Percentiles rank a stretch among this genome's conserved stretches.
Evolutionary conservation across 2,888 invertebrate genomes (phyloP).

Genomic region (Eurois occulta): DNA sequence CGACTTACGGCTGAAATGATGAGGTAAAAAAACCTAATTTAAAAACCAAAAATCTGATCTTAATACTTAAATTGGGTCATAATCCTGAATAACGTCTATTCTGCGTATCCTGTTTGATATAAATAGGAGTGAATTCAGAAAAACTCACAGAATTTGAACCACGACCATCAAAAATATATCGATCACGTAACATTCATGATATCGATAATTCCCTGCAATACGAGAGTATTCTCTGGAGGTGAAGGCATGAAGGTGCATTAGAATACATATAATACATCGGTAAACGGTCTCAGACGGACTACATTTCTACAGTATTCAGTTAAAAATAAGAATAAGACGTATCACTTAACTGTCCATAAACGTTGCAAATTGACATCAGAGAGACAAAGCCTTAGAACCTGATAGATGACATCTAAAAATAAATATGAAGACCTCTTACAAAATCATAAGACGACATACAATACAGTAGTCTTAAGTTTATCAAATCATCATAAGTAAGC

Average conservation of each 20-base stretch:
- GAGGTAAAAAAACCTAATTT: background rate
- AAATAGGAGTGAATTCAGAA: background rate
- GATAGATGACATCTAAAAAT: conserved; percentile 7
- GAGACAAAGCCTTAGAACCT: conserved; percentile 1
- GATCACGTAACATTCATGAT: background rate
- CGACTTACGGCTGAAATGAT: too few relatives aligned
- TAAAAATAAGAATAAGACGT: conserved; percentile 12
- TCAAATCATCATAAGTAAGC: conserved; percentile 11
- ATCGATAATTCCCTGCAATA: conserved; percentile 2
- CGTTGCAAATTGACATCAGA: conserved; percentile 4
- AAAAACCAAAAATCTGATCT: background rate
- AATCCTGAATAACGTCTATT: background rate
- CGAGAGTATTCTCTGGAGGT: background rate
- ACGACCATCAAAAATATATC: background rate
- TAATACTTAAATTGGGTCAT: background rate
- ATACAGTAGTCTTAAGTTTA: conserved; percentile 6
- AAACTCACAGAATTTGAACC: background rate
- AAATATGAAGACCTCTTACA: conserved; percentile 2
- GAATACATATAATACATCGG: conserved; percentile 17
- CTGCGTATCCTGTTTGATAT: background rate
- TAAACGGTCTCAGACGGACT: conserved; percentile 23
- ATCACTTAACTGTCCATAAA: conserved; percentile 19
- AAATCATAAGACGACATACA: background rate
- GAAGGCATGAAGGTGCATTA: conserved; percentile 12
- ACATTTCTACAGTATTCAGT: background rate